These are phyloP conservation scores for Macrochelys suwanniensis DNA, from an alignment of 2,797 vertebrate genomes.

Conservation along the genomic window DNA sequence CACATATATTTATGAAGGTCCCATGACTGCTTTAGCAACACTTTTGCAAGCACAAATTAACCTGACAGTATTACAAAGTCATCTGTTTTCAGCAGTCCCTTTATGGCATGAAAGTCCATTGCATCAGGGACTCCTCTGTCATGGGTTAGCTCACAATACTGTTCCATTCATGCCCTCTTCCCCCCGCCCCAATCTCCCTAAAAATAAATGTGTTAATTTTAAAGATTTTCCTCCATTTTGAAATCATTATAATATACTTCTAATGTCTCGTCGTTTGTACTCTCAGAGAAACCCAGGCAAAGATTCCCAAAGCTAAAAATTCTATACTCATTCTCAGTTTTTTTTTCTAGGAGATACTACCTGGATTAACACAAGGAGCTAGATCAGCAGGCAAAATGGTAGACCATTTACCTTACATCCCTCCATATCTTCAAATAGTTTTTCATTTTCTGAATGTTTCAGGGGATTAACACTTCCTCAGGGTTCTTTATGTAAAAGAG, in stretches of 20 bases:
- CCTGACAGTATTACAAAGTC: neutral
- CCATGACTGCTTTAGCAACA: neutral
- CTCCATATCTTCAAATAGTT: neutral
- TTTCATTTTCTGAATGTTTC: neutral
- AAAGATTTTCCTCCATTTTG: neutral
- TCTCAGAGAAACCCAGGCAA: neutral
- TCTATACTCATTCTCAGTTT: neutral
- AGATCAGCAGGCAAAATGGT: neutral
- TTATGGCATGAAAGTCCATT: neutral
- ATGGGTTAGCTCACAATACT: fast-evolving
- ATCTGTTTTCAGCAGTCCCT: neutral
- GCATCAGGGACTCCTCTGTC: neutral
- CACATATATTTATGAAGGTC: neutral
- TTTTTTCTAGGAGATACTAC: neutral
- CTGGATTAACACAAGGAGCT: neutral
- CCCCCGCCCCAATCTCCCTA: neutral
- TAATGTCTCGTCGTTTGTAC: neutral
- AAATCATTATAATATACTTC: neutral
- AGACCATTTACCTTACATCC: neutral
- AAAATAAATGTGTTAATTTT: neutral
- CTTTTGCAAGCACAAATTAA: neutral
- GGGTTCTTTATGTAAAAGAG: neutral
- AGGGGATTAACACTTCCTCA: neutral
- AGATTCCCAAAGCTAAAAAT: neutral
- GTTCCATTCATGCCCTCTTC: neutral